Evolutionary conservation across 1,140 invertebrate genomes (phyloP).

Genomic region (Megathymus violae): DNA sequence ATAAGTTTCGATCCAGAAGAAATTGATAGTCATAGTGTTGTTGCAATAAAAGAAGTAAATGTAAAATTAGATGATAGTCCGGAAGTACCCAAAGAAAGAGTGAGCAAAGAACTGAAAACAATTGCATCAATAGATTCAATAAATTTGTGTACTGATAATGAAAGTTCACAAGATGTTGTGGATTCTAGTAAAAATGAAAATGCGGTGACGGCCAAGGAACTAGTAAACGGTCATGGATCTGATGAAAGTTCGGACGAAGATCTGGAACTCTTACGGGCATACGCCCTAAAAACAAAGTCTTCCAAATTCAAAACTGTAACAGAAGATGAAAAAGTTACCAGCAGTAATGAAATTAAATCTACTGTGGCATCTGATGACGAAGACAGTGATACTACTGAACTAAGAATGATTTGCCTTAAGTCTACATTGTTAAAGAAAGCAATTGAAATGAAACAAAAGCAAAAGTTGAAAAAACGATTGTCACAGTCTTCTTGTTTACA

Average conservation of each 20-base stretch:
- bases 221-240: conserved; percentile 32
- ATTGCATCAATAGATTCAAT: conserved; percentile 47
- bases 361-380: conserved; percentile 64
- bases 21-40: background rate
- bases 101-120: conserved; percentile 27
- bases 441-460: conserved; percentile 78
- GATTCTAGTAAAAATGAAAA: conserved; percentile 40
- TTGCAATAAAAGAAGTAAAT: no score
- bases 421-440: conserved; percentile 79
- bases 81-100: conserved; percentile 5
- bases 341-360: conserved; percentile 40
- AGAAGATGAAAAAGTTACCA: conserved; percentile 20
- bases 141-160: conserved; percentile 52
- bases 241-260: conserved; percentile 77
- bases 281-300: conserved; percentile 76
- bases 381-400: conserved; percentile 77
- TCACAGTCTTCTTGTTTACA: conserved; percentile 61
- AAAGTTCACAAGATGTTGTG: conserved; percentile 40
- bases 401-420: conserved; percentile 78
- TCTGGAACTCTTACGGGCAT: conserved; percentile 71
- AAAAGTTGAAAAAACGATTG: conserved; percentile 67
- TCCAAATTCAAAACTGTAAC: conserved; percentile 48
- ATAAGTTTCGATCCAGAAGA: background rate
- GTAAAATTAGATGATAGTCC: background rate
- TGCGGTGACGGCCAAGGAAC: conserved; percentile 14